Percentiles rank a stretch among this genome's conserved stretches.
phyloP scores from a whole-genome alignment of 2,113 vertebrate species.

The Odocoileus virginianus region DNA sequence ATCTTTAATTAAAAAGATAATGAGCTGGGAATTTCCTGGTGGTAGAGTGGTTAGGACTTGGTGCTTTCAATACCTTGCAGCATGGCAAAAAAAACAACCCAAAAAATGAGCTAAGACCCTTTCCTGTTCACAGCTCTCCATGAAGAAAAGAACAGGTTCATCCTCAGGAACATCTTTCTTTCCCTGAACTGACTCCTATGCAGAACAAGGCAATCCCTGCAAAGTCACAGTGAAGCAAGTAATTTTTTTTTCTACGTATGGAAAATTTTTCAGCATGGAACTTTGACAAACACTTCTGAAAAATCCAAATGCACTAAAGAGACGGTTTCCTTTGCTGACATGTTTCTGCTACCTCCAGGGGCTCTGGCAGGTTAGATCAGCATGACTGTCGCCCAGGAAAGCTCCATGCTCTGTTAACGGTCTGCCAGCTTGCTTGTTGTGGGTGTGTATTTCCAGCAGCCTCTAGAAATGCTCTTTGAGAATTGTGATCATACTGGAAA shows the following conservation, averaged over 20 bases:
- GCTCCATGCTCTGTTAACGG: rapidly evolving
- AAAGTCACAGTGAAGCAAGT: background rate
- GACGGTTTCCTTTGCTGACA: background rate
- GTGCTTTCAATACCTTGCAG: background rate
- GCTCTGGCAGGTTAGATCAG: background rate
- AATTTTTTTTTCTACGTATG: background rate
- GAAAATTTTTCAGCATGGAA: background rate
- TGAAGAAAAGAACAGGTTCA: background rate
- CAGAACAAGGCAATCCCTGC: background rate
- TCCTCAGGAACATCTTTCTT: background rate
- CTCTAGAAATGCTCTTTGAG: background rate
- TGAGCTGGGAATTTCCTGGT: background rate
- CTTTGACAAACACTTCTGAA: background rate
- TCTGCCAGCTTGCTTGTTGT: background rate
- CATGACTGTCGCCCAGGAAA: background rate
- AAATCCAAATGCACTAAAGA: background rate
- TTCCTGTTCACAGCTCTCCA: background rate
- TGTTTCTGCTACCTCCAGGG: background rate
- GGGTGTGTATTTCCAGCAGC: background rate
- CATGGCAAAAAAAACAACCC: rapidly evolving
- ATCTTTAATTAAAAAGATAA: background rate
- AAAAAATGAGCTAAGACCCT: background rate
- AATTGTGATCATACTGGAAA: background rate
- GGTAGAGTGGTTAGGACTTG: background rate
- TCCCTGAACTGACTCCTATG: background rate